Conservation (phyloP, 2,113 vertebrate genomes). For the Macrotus californicus region DNA sequence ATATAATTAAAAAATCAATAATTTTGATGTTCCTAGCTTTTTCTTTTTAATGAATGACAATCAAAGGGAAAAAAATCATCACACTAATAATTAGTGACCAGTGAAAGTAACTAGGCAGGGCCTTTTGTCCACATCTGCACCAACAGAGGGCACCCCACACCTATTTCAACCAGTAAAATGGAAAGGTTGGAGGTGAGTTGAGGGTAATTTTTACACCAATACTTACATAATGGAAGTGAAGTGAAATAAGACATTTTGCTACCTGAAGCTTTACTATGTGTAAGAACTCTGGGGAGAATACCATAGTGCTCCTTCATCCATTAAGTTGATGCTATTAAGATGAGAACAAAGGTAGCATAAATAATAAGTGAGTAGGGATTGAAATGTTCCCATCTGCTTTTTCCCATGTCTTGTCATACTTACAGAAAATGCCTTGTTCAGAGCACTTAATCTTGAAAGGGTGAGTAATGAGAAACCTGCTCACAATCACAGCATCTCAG, state of each 20-base stretch:
- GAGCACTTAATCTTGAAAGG: constrained; percentile 58
- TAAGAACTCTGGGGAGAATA: neutral
- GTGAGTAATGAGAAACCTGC: constrained; percentile 42
- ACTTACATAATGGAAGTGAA: neutral
- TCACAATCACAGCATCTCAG: constrained; percentile 1
- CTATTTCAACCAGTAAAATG: neutral
- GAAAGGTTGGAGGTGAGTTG: neutral
- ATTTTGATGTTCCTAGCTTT: neutral
- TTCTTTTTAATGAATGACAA: neutral
- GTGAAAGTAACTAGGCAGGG: neutral
- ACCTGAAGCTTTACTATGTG: neutral
- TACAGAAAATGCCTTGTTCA: constrained; percentile 45
- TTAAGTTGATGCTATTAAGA: constrained; percentile 59
- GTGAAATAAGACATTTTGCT: neutral
- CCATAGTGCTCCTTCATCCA: constrained; percentile 34
- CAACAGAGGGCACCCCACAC: neutral
- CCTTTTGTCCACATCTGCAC: neutral
- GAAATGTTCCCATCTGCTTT: constrained; percentile 69
- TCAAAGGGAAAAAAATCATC: neutral
- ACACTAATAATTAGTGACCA: neutral
- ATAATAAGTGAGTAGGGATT: constrained; percentile 60
- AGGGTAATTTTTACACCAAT: neutral
- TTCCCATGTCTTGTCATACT: constrained; percentile 60
- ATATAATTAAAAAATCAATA: neutral
- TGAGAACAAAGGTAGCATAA: constrained; percentile 46